Conservation (phyloP, 2,888 invertebrate species). For the Iphiclides podalirius region DNA sequence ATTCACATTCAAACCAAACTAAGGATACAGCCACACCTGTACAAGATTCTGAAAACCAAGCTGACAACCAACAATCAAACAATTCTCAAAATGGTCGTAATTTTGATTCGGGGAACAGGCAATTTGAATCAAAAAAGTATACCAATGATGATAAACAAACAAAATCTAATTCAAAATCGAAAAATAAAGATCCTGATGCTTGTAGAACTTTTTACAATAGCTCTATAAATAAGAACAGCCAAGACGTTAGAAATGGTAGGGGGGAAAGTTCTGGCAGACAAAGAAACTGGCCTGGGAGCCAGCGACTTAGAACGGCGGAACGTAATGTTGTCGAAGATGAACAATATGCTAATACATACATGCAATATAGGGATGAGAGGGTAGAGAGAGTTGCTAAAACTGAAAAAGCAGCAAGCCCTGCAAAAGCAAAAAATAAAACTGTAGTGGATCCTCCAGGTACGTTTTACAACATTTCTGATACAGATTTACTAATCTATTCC, state of each 20-base stretch:
- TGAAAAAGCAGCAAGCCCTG: conserved; percentile 50
- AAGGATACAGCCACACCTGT: conserved; percentile 27
- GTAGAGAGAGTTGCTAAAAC: conserved; percentile 31
- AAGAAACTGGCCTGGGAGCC: conserved; percentile 59
- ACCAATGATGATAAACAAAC: conserved; percentile 35
- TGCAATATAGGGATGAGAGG: conserved; percentile 49
- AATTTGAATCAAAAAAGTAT: conserved; percentile 18
- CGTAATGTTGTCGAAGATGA: conserved; percentile 61
- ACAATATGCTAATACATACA: conserved; percentile 62
- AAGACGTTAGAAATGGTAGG: conserved; percentile 56
- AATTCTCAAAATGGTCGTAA: conserved; percentile 30
- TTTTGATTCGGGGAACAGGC: conserved; percentile 27
- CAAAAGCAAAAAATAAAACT: conserved; percentile 43
- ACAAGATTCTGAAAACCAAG: conserved; percentile 26
- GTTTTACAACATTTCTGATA: neutral
- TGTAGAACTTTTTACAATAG: conserved; percentile 66
- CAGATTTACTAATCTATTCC: too few relatives aligned
- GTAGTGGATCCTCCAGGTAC: conserved; percentile 15
- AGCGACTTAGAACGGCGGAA: conserved; percentile 50
- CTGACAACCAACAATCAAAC: conserved; percentile 19
- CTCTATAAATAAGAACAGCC: conserved; percentile 54
- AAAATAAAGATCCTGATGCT: conserved; percentile 57
- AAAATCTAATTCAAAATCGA: conserved; percentile 52
- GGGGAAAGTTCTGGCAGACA: conserved; percentile 49
- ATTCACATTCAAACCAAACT: conserved; percentile 28